These are phyloP conservation scores for Ostrea edulis DNA, from an alignment of 1,140 invertebrate genomes.

Conservation along the genomic window DNA sequence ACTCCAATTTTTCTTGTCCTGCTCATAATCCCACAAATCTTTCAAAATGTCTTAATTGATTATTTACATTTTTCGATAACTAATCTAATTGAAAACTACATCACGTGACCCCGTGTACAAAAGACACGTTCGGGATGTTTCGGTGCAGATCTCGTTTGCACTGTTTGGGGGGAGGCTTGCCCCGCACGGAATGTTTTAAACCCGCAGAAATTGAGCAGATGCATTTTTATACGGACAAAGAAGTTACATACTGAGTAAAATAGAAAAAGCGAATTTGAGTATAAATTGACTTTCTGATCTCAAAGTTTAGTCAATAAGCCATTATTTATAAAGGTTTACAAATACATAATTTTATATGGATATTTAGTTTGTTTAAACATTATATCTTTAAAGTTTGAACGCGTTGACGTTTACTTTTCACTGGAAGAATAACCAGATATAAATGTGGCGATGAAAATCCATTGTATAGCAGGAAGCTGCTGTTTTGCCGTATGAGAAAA, in stretches of 20 bases:
- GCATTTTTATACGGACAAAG: conserved; percentile 32
- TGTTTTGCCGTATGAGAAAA: conserved; percentile 17
- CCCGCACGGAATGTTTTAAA: conserved; percentile 36
- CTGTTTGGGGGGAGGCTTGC: neutral
- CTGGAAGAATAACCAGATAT: conserved; percentile 5
- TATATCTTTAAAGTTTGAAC: conserved; percentile 47
- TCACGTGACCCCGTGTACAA: conserved; percentile 2
- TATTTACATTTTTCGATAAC: conserved; percentile 30
- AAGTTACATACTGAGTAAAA: conserved; percentile 33
- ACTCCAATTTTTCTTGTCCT: neutral
- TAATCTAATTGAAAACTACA: conserved; percentile 20
- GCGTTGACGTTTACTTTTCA: conserved; percentile 25
- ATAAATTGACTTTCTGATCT: conserved; percentile 50
- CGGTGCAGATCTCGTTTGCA: conserved; percentile 18
- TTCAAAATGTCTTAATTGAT: conserved; percentile 2
- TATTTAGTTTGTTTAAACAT: conserved; percentile 49
- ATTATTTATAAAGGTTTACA: conserved; percentile 48
- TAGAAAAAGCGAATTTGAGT: conserved; percentile 33
- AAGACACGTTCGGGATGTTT: conserved; percentile 11
- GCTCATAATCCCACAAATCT: conserved; percentile 21
- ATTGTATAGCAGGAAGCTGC: conserved; percentile 40
- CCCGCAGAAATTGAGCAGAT: conserved; percentile 45
- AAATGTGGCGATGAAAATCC: neutral
- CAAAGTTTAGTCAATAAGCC: conserved; percentile 48
- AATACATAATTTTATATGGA: conserved; percentile 47